Percentiles rank a stretch among this genome's conserved stretches.
These are phyloP conservation scores for Monochamus alternatus DNA, from an alignment of 2,888 invertebrate genomes.

Conservation along the genomic window DNA sequence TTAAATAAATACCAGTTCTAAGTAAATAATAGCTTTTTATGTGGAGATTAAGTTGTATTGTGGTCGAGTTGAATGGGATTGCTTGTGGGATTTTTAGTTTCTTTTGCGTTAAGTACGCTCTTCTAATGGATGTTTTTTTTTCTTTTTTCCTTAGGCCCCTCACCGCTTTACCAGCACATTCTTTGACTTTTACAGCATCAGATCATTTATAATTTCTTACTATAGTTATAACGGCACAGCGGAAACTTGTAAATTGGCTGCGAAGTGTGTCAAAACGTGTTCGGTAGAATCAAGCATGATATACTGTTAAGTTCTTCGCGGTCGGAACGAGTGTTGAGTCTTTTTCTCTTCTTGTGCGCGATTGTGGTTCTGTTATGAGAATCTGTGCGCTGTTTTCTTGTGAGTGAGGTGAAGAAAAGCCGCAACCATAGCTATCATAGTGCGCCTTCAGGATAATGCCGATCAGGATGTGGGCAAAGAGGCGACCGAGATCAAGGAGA, in stretches of 20 bases:
- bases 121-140: conserved; percentile 12
- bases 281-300: not conserved
- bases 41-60: conserved; percentile 50
- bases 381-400: conserved; percentile 19
- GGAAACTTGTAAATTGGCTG: conserved; percentile 9
- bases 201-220: conserved; percentile 19
- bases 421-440: conserved; percentile 76
- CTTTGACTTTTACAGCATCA: conserved; percentile 20
- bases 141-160: conserved; percentile 12
- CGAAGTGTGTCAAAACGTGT: conserved; percentile 31
- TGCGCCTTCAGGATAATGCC: conserved; percentile 77
- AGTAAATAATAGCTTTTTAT: conserved; percentile 55
- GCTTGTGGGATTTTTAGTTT: conserved; percentile 48
- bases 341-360: not conserved
- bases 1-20: conserved; percentile 52
- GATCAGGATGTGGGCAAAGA: conserved; percentile 76
- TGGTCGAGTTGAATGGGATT: conserved; percentile 49
- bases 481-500: conserved; percentile 77
- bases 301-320: not conserved
- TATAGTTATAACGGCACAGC: conserved; percentile 14
- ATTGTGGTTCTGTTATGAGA: conserved; percentile 24
- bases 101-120: conserved; percentile 20
- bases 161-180: conserved; percentile 17
- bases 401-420: conserved; percentile 38
- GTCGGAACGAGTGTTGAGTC: not conserved